A percentile compares a stretch with the other conserved stretches of the same genome.
These are phyloP conservation scores for Choloepus didactylus DNA, from an alignment of 2,797 vertebrate genomes.

Conservation along the genomic window DNA sequence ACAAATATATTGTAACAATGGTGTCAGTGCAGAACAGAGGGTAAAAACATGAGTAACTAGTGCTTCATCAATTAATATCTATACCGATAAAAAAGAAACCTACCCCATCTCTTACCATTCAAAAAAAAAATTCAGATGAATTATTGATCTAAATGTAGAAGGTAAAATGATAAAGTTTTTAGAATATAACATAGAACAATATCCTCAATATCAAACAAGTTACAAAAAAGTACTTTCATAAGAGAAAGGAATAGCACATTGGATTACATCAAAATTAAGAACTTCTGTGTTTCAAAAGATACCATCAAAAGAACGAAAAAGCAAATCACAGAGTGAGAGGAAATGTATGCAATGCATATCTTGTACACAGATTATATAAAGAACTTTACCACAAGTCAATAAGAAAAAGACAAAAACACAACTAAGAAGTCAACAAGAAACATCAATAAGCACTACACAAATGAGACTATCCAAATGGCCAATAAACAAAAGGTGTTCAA, in stretches of 20 bases:
- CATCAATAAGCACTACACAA: neutral
- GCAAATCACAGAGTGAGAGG: neutral
- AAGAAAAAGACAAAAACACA: neutral
- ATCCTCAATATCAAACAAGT: neutral
- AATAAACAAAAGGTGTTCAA: neutral
- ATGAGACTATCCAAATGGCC: neutral
- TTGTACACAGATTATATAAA: slow-evolving; percentile 17
- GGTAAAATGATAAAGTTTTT: neutral
- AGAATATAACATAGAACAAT: neutral
- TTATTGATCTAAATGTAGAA: neutral
- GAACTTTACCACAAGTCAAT: neutral
- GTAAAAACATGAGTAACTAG: neutral
- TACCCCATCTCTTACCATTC: neutral
- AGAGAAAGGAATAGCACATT: too few species aligned
- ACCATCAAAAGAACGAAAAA: neutral
- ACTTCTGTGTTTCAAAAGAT: too few species aligned
- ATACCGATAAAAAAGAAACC: neutral
- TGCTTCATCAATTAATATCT: neutral
- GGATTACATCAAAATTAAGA: too few species aligned
- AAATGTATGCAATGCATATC: neutral
- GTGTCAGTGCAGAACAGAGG: neutral
- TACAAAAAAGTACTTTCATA: too few species aligned
- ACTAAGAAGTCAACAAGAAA: neutral
- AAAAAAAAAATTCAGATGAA: slow-evolving; percentile 12
- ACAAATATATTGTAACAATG: neutral